Percentiles rank a stretch among this genome's conserved stretches.
Evolutionary conservation across 2,888 invertebrate genomes (phyloP).

Genomic region (Cheilosia vulpina): DNA sequence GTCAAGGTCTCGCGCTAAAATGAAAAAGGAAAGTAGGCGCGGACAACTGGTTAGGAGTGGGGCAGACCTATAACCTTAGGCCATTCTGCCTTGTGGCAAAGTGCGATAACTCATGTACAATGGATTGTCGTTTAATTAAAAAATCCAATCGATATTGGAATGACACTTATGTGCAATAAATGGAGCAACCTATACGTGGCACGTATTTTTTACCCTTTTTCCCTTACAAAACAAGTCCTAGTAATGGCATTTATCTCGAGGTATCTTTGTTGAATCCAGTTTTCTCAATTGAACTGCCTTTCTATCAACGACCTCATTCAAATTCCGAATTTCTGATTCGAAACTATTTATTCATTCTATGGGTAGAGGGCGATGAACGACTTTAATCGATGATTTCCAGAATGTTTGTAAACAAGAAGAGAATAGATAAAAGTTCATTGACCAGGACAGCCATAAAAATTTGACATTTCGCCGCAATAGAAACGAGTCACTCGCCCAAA

Average conservation of each 20-base stretch:
- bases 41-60: slow-evolving; percentile 10
- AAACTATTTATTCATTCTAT: slow-evolving; percentile 15
- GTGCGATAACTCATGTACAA: slow-evolving; percentile 29
- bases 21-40: slow-evolving; percentile 63
- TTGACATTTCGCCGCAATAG: neutral
- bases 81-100: neutral
- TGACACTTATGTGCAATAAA: too few species aligned
- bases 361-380: neutral
- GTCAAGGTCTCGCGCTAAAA: slow-evolving; percentile 54
- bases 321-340: slow-evolving; percentile 5
- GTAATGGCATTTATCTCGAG: too few species aligned
- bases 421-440: slow-evolving; percentile 18
- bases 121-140: neutral
- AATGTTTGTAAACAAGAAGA: slow-evolving; percentile 18
- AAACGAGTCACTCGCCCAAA: too few species aligned
- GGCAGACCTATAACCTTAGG: neutral
- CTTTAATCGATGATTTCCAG: neutral
- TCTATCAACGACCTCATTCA: slow-evolving; percentile 13
- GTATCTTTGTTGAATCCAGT: neutral
- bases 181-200: too few species aligned
- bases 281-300: neutral
- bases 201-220: too few species aligned
- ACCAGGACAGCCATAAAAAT: neutral
- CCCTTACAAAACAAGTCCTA: too few species aligned
- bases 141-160: too few species aligned